A percentile compares a stretch with the other conserved stretches of the same genome.
Conservation (phyloP, 1,140 invertebrate species). For the Calephelis virginiensis region DNA sequence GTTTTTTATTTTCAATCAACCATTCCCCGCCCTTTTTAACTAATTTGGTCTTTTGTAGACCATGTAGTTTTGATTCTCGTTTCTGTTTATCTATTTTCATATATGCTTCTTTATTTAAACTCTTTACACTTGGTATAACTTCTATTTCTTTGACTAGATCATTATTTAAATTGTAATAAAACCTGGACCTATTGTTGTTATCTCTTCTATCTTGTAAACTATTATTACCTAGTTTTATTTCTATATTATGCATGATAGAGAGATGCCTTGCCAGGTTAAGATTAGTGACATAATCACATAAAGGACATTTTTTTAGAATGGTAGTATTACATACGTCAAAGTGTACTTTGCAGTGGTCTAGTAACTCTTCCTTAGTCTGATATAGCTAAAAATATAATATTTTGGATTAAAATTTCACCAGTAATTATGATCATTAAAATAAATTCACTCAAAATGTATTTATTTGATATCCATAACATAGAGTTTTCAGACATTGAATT, state of each 20-base stretch:
- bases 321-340: conserved; percentile 50
- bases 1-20: conserved; percentile 45
- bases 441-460: no score
- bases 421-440: no score
- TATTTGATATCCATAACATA: no score
- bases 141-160: conserved; percentile 41
- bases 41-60: conserved; percentile 46
- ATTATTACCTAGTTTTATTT: conserved; percentile 32
- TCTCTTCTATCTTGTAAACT: conserved; percentile 39
- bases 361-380: conserved; percentile 45
- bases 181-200: conserved; percentile 36
- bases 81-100: conserved; percentile 49
- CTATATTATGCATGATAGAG: conserved; percentile 39
- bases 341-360: conserved; percentile 54
- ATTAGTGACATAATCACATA: conserved; percentile 49
- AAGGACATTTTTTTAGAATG: conserved; percentile 55
- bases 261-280: conserved; percentile 41
- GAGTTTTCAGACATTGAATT: no score
- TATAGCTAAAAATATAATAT: conserved; percentile 47
- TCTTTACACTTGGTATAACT: conserved; percentile 54
- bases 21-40: conserved; percentile 56
- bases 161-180: conserved; percentile 42
- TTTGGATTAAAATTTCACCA: not conserved
- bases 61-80: conserved; percentile 34
- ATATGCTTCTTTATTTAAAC: conserved; percentile 47